Evolutionary conservation across 2,113 vertebrate species (phyloP), one percentile per base, ranked within the genome.

Genomic region (Steatornis caripensis): DNA sequence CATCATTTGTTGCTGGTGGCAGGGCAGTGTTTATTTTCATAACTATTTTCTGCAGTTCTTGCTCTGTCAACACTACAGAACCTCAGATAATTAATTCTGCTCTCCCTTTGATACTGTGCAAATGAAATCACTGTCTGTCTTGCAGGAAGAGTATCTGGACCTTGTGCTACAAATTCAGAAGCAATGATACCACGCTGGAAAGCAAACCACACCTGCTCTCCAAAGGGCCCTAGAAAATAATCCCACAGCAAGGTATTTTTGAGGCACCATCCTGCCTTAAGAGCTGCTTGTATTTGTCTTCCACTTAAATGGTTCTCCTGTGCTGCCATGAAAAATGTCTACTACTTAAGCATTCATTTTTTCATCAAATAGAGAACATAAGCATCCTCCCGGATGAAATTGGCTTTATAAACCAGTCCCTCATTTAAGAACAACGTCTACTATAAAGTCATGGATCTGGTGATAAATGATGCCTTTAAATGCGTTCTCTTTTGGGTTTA

Each of bases 61-160:
- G 37, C 46, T 66, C 87, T 74, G n/a, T 57, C 77, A 58, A 69
- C 74, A 39, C 32, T 6, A 16, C 23, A 62, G 64, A 37, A 7
- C 30, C 37, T 49, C 32, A 46, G 46, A 18, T 66, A 82, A 93
- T 87, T 62, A 68, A 75, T 89, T 92, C 57, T 92, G 36, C 49
- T 72, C 64, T 74, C 70, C 46, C 76, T 76, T 60, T 57, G 71
- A 22, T 64, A 5, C 43, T 37, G 46, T 70, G 72, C 61, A 26
- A 6, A 5, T 26, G 80, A 58, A 29, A 37, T 30, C 51, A 3
- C n/a, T 45, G 34, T 21, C 45, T 57, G 46, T 60, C 66, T 83
- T 87, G 53, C 85, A 97, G 93, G 86, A 89, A 11, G 83, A 89
- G 15, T 95, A 84, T 6, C 51, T 97, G 97, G 91, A 84, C 32